Conservation (phyloP, 2,797 vertebrate genomes). For the Schizopygopsis pylzovi region DNA sequence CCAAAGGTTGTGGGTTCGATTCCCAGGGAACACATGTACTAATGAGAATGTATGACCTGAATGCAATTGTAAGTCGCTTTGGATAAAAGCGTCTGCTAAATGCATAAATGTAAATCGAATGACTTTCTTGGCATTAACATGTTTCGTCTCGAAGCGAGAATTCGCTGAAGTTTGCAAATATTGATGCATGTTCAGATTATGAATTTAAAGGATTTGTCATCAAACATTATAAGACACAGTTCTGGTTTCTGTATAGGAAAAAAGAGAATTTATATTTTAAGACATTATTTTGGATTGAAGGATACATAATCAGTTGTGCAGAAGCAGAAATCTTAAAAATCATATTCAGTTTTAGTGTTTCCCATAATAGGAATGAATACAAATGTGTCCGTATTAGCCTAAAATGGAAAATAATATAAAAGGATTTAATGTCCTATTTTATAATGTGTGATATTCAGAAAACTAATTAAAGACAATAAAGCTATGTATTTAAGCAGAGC, state of each 20-base stretch:
- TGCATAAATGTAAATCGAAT: too few relatives aligned
- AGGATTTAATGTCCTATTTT: neutral
- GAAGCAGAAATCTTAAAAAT: neutral
- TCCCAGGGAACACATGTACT: too few relatives aligned
- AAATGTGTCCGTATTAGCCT: neutral
- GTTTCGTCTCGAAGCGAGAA: neutral
- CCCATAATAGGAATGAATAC: neutral
- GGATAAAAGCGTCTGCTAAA: too few relatives aligned
- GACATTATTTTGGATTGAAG: neutral
- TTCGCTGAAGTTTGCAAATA: neutral
- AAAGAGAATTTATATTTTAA: neutral
- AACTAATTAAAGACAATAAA: neutral
- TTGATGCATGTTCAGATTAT: neutral
- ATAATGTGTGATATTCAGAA: neutral
- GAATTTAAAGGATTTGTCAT: conserved; percentile 6
- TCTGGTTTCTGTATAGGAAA: neutral
- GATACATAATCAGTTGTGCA: neutral
- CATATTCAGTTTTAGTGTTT: neutral
- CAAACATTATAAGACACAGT: neutral
- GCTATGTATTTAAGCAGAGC: neutral
- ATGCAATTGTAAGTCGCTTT: too few relatives aligned
- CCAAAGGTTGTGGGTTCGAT: too few relatives aligned
- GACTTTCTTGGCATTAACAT: neutral
- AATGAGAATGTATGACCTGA: too few relatives aligned
- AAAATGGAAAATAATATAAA: neutral